A percentile compares a stretch with the other conserved stretches of the same genome.
Conservation (phyloP, 1,140 invertebrate genomes). For the Trachymyrmex septentrionalis region DNA sequence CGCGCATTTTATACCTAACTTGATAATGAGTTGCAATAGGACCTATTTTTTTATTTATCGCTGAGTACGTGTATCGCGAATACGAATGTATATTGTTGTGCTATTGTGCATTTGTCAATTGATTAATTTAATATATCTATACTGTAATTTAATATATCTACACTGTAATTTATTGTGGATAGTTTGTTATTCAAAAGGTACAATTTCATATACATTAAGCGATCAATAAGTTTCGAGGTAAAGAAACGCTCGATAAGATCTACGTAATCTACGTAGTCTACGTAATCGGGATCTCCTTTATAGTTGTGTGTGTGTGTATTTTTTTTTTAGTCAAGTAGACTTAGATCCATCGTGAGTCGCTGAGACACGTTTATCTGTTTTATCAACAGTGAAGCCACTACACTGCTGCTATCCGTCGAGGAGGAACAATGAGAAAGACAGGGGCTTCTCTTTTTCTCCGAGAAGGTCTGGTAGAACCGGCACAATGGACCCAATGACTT, state of each 20-base stretch:
- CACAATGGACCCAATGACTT: slow-evolving; percentile 73
- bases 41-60: too few species aligned
- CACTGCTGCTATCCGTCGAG: slow-evolving; percentile 21
- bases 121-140: background rate
- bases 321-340: slow-evolving; percentile 20
- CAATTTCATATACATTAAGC: background rate
- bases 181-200: background rate
- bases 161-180: background rate
- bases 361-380: slow-evolving; percentile 74
- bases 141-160: background rate
- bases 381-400: slow-evolving; percentile 74
- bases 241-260: background rate
- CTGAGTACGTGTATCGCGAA: too few species aligned
- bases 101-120: too few species aligned
- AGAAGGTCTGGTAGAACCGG: slow-evolving; percentile 45
- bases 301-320: background rate
- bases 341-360: slow-evolving; percentile 38
- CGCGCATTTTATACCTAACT: background rate
- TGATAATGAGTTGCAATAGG: too few species aligned
- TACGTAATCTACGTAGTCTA: background rate
- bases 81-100: too few species aligned
- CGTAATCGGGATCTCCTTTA: background rate
- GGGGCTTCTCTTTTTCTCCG: slow-evolving; percentile 47
- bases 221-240: background rate
- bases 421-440: slow-evolving; percentile 56